Conservation (phyloP, 2,888 invertebrate species). For the Odontothrips loti region DNA sequence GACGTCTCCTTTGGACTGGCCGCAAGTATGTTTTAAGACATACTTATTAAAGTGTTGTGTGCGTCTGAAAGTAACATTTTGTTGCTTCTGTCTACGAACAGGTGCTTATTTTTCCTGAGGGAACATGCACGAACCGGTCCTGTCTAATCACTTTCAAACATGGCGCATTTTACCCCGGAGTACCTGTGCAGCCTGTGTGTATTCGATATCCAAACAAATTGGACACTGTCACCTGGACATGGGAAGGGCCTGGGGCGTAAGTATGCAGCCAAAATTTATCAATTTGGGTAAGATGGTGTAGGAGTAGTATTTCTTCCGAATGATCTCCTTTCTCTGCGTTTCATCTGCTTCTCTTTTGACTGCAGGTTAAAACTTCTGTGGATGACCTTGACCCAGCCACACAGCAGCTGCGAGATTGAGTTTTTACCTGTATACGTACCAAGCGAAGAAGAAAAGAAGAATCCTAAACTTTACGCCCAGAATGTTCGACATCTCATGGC, state of each 20-base stretch:
- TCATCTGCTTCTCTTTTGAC: conserved; percentile 37
- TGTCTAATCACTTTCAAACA: conserved; percentile 86
- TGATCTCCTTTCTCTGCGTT: not conserved
- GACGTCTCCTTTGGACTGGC: conserved; percentile 81
- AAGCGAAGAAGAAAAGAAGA: conserved; percentile 74
- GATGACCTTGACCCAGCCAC: conserved; percentile 82
- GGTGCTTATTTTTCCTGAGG: conserved; percentile 93
- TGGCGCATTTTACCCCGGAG: conserved; percentile 92
- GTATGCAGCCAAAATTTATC: conserved; percentile 46
- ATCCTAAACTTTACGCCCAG: conserved; percentile 83
- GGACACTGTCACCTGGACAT: conserved; percentile 89
- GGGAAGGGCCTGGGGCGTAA: conserved; percentile 93
- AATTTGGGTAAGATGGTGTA: not conserved
- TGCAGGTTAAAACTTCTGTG: conserved; percentile 75
- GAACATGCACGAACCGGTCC: conserved; percentile 91
- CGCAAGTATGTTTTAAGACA: conserved; percentile 58
- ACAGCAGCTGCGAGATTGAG: conserved; percentile 84
- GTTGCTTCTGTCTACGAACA: conserved; percentile 44
- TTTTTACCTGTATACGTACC: conserved; percentile 89
- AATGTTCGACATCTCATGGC: conserved; percentile 91
- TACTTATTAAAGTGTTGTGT: not conserved
- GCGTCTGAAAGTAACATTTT: not conserved
- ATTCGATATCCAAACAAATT: conserved; percentile 84
- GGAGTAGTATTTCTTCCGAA: conserved; percentile 3
- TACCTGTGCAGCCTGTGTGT: conserved; percentile 91